Conservation (phyloP, 2,888 invertebrate species). For the Phengaris alcon region DNA sequence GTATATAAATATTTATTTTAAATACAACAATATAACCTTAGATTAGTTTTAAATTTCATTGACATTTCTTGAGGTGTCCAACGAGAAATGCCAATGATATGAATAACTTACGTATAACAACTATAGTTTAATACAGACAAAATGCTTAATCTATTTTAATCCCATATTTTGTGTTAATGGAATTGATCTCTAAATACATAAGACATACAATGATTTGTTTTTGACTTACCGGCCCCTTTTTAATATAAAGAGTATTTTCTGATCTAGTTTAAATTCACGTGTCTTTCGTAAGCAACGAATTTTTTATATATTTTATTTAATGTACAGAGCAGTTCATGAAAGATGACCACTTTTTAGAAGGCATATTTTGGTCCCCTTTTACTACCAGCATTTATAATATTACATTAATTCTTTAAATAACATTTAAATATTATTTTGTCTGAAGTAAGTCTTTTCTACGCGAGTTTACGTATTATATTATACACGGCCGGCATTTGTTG, state of each 20-base stretch:
- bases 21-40: slow-evolving; percentile 15
- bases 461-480: no score
- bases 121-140: slow-evolving; percentile 2
- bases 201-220: not conserved
- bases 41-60: not conserved
- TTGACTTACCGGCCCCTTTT: not conserved
- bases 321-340: not conserved
- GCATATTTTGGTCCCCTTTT: no score
- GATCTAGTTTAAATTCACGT: no score
- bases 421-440: no score
- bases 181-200: slow-evolving; percentile 31
- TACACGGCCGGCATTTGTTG: no score
- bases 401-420: no score
- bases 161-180: slow-evolving; percentile 17
- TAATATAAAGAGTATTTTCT: no score
- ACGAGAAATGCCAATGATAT: slow-evolving; percentile 5
- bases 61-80: not conserved
- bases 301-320: no score
- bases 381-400: no score
- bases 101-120: not conserved
- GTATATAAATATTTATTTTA: slow-evolving; percentile 24
- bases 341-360: not conserved
- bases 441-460: no score
- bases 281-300: no score
- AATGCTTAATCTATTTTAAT: slow-evolving; percentile 22